Percentiles rank a stretch among this genome's conserved stretches.
These are phyloP conservation scores for Anser cygnoides DNA, from an alignment of 2,113 vertebrate genomes.

Conservation along the genomic window DNA sequence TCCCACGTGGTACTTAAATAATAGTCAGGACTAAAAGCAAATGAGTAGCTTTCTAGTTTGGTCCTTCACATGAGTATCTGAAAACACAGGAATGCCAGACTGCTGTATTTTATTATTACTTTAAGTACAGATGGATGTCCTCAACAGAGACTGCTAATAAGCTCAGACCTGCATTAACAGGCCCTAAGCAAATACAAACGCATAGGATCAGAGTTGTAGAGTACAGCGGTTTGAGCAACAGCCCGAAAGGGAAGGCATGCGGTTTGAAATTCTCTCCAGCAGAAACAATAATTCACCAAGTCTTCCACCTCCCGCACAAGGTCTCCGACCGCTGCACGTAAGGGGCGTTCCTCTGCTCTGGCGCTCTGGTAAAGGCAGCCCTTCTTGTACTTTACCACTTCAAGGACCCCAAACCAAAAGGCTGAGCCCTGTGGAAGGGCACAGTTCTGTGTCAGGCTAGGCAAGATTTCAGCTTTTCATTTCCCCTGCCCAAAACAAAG, in stretches of 20 bases:
- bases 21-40: background rate
- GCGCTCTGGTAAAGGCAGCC: background rate
- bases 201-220: accelerated
- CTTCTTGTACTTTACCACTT: background rate
- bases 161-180: background rate
- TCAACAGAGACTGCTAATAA: constrained; percentile 2
- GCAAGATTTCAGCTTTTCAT: constrained; percentile 24
- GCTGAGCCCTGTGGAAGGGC: background rate
- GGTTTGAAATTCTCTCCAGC: background rate
- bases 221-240: background rate
- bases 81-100: background rate
- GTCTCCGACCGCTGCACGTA: background rate
- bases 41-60: background rate
- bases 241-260: background rate
- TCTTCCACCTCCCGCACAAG: background rate
- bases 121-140: background rate
- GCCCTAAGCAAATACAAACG: background rate
- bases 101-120: background rate
- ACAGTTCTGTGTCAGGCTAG: background rate
- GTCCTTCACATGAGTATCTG: background rate
- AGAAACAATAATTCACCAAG: background rate
- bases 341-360: background rate
- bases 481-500: constrained; percentile 30
- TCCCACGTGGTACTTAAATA: background rate
- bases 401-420: background rate